These are phyloP conservation scores for Sinodicranocentrus sp. DNA, from an alignment of 2,888 invertebrate genomes.

Conservation along the genomic window DNA sequence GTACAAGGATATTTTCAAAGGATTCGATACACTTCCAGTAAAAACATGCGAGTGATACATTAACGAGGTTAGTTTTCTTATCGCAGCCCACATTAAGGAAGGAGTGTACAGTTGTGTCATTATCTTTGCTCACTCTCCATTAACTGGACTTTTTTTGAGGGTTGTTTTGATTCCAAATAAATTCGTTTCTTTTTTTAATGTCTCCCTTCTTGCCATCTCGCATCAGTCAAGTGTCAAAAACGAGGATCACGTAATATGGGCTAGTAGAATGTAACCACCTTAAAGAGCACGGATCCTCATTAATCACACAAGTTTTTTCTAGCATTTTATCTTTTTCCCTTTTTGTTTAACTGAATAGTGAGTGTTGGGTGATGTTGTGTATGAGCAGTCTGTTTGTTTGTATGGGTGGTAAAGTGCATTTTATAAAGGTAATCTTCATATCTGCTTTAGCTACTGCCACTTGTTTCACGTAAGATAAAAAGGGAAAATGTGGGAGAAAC, in stretches of 20 bases:
- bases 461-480: background rate
- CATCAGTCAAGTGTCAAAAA: slow-evolving; percentile 75
- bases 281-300: slow-evolving; percentile 67
- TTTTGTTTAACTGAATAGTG: background rate
- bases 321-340: slow-evolving; percentile 34
- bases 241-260: slow-evolving; percentile 74
- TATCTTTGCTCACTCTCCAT: no score
- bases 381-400: background rate
- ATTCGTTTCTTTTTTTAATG: slow-evolving; percentile 44
- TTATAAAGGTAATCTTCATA: no score
- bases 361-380: no score
- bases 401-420: background rate
- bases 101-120: no score
- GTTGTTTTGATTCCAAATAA: slow-evolving; percentile 47
- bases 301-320: slow-evolving; percentile 71
- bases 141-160: no score
- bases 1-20: no score
- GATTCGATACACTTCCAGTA: no score
- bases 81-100: no score
- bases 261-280: slow-evolving; percentile 68
- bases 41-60: no score
- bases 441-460: no score
- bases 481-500: background rate
- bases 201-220: slow-evolving; percentile 59
- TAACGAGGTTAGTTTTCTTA: no score